Evolutionary conservation across 1,140 invertebrate genomes (phyloP).

Genomic region (Drosophila saltans): DNA sequence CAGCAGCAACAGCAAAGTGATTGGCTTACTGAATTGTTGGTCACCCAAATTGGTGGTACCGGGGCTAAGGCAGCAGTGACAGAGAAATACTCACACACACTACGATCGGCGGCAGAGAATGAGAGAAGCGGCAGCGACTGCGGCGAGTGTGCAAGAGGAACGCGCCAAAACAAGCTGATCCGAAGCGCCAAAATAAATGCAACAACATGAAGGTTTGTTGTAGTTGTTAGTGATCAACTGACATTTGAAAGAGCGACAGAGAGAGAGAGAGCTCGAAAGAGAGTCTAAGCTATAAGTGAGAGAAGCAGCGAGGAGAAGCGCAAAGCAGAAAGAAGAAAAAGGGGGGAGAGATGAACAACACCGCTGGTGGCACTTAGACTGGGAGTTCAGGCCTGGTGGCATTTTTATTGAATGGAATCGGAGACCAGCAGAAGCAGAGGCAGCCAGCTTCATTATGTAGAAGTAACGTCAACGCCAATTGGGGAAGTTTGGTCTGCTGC

Average conservation of each 20-base stretch:
- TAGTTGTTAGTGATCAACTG: conserved; percentile 55
- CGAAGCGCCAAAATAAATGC: conserved; percentile 68
- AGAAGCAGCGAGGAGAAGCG: conserved; percentile 42
- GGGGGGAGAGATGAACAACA: conserved; percentile 23
- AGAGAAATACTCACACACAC: conserved; percentile 12
- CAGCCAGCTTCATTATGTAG: background rate
- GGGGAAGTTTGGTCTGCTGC: conserved; percentile 7
- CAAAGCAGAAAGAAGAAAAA: conserved; percentile 36
- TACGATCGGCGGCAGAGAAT: conserved; percentile 1
- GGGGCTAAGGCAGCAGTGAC: conserved; percentile 27
- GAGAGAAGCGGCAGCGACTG: conserved; percentile 27
- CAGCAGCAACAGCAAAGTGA: conserved; percentile 52
- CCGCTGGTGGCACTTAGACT: conserved; percentile 40
- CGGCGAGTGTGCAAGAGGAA: conserved; percentile 60
- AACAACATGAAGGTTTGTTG: conserved; percentile 51
- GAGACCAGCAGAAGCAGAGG: conserved; percentile 25
- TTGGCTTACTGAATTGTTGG: conserved; percentile 25
- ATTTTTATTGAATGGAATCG: conserved; percentile 59
- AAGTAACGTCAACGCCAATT: conserved; percentile 31
- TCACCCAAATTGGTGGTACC: conserved; percentile 49
- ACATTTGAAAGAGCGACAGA: conserved; percentile 41
- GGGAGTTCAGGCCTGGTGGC: conserved; percentile 10
- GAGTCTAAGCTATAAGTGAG: conserved; percentile 9
- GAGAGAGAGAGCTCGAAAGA: conserved; percentile 24
- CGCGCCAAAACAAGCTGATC: conserved; percentile 65